Conservation (phyloP, 2,113 vertebrate species). For the Triplophysa rosa region DNA sequence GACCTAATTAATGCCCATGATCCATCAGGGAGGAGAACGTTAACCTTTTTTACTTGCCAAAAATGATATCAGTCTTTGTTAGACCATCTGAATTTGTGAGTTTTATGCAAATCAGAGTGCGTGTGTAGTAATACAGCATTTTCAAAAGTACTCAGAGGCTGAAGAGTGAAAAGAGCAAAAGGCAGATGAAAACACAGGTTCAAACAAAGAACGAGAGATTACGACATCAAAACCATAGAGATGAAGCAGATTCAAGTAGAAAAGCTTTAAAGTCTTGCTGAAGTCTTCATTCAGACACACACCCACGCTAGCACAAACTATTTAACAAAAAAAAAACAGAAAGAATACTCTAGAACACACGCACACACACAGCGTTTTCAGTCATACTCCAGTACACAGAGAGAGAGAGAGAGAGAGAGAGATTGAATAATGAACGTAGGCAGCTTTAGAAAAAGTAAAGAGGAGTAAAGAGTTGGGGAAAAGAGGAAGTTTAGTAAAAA, state of each 20-base stretch:
- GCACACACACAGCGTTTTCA: conserved; percentile 7
- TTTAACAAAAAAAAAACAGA: neutral
- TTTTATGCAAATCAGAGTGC: too few relatives aligned
- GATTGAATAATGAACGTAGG: conserved; percentile 31
- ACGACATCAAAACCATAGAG: neutral
- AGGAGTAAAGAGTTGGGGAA: neutral
- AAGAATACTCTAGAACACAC: conserved; percentile 9
- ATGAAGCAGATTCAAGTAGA: neutral
- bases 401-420: conserved; percentile 43
- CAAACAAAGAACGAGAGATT: neutral
- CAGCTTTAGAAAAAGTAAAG: neutral
- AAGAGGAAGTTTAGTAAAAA: neutral
- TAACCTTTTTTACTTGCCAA: too few relatives aligned
- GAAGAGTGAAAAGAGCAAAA: neutral
- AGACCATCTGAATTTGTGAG: too few relatives aligned
- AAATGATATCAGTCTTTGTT: too few relatives aligned
- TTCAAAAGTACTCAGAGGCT: neutral
- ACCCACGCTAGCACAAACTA: neutral
- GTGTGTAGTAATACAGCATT: too few relatives aligned
- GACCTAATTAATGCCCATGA: too few relatives aligned
- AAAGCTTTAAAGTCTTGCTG: neutral
- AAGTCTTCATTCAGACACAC: conserved; percentile 9
- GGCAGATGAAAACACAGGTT: conserved; percentile 33
- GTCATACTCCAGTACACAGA: neutral
- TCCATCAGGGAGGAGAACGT: too few relatives aligned